Evolutionary conservation across 2,797 vertebrate genomes (phyloP), one percentile per base, ranked within the genome.

Genomic region (Peromyscus eremicus): DNA sequence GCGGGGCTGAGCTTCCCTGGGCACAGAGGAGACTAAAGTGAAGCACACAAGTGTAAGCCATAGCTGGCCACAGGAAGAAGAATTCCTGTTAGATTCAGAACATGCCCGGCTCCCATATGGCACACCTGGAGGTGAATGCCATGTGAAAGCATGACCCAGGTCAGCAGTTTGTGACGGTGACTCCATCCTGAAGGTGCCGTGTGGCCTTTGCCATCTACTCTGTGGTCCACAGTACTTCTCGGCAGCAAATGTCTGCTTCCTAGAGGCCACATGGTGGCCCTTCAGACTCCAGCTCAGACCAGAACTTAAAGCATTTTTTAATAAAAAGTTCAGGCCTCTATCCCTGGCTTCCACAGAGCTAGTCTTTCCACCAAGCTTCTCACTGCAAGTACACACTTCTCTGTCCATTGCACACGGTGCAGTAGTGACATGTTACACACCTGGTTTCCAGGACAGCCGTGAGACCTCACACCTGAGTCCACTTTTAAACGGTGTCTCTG

Each of bases 401-500:
- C 3, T 40, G 57, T 87, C 88, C 23, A 34, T 49, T 21, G 85
- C 81, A 88, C 27, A 89, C 29, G 4, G 70, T 57, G 37, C 1
- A 64, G 62, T 71, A 81, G 62, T 89, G 76, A 90, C 46, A 10
- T 89, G 57, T 55, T 77, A 34, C 37, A 73, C 40, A 84, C 68
- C 64, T 90, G 88, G 25, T 60, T 91, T 95, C 90, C 10, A 7
- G 88, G 90, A 89, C 70, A 94, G 43, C 32, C 29, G 94, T 40
- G 19, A 94, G 43, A 73, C 40, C 49, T 37, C 92, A 57, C 64
- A 70, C n/a, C 52, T 46, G 62, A 94, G 52, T 70, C 80, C 21
- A 60, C 49, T 60, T 66, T 29, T 76, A 37, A 37, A 55, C 25
- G 2, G 62, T 52, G 43, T 86, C 8, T 64, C 62, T 91, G 68